phyloP scores from a whole-genome alignment of 2,888 invertebrate species.

The Hololepta plana region DNA sequence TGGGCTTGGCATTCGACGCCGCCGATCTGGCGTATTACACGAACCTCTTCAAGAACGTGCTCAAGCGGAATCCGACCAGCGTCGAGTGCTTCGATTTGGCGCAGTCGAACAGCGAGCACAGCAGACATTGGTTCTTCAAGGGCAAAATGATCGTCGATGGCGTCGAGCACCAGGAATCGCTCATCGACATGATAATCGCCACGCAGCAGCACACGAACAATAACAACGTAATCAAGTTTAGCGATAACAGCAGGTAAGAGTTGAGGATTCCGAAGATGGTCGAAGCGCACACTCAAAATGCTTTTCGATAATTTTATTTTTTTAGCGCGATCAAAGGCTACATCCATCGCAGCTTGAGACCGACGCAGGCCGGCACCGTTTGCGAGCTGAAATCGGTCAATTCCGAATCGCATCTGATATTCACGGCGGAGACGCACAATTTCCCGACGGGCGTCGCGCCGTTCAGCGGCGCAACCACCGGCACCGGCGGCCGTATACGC shows the following conservation, averaged over 20 bases:
- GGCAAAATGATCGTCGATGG: slow-evolving; percentile 78
- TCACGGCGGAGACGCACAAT: slow-evolving; percentile 98
- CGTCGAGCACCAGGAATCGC: slow-evolving; percentile 52
- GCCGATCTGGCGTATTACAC: slow-evolving; percentile 88
- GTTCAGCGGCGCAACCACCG: slow-evolving; percentile 95
- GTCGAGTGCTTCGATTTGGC: slow-evolving; percentile 97
- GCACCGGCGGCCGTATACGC: slow-evolving; percentile 87
- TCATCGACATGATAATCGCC: slow-evolving; percentile 83
- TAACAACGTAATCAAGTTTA: slow-evolving; percentile 94
- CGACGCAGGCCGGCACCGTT: slow-evolving; percentile 45
- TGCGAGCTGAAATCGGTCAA: slow-evolving; percentile 33
- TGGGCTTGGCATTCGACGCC: slow-evolving; percentile 77
- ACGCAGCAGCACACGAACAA: slow-evolving; percentile 72
- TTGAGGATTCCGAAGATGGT: slow-evolving; percentile 2
- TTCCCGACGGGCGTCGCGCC: slow-evolving; percentile 96
- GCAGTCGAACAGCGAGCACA: slow-evolving; percentile 96
- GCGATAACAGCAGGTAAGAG: slow-evolving; percentile 80
- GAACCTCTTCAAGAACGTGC: slow-evolving; percentile 60
- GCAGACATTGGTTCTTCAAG: slow-evolving; percentile 97
- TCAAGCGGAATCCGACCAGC: slow-evolving; percentile 86
- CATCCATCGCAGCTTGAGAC: slow-evolving; percentile 46
- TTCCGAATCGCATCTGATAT: slow-evolving; percentile 71
- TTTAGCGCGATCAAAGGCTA: slow-evolving; percentile 79
- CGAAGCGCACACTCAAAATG: neutral
- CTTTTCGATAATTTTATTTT: slow-evolving; percentile 13